Percentiles rank a stretch among this genome's conserved stretches.
phyloP scores from a whole-genome alignment of 92 coral and sea anemone genomes.

The Phymanthus crucifer region DNA sequence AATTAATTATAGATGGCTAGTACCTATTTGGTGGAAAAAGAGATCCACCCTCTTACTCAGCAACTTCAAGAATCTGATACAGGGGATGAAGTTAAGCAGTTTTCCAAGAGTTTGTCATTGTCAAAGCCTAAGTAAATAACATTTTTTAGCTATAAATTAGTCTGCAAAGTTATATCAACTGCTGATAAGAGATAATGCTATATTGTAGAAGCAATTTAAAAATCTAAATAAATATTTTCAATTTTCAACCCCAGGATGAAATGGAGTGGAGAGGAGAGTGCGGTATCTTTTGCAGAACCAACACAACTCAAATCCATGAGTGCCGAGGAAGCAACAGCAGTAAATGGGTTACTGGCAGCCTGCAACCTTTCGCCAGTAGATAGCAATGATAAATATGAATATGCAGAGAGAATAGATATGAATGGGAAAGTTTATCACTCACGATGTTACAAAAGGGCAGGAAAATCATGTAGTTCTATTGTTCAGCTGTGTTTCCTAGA shows the following conservation, averaged over 20 bases:
- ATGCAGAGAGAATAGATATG: constrained; percentile 24
- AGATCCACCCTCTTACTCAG: constrained; percentile 39
- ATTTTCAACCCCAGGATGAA: constrained; percentile 3
- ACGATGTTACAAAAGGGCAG: constrained; percentile 35
- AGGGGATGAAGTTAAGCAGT: constrained; percentile 31
- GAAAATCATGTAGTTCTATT: constrained; percentile 49
- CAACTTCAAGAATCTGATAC: constrained; percentile 29
- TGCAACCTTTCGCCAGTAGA: constrained; percentile 22
- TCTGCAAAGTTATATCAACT: no score
- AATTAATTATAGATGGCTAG: constrained; percentile 39
- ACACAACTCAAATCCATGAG: constrained; percentile 16
- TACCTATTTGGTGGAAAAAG: constrained; percentile 51
- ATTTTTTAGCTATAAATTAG: not conserved
- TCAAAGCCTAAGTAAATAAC: constrained; percentile 60
- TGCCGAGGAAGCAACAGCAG: constrained; percentile 36
- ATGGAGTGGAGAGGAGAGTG: constrained; percentile 34
- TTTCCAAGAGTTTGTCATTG: constrained; percentile 46
- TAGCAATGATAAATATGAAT: constrained; percentile 17
- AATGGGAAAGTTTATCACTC: constrained; percentile 37
- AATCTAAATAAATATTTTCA: not conserved
- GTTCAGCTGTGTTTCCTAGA: constrained; percentile 33
- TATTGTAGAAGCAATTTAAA: no score
- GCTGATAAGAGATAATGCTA: no score
- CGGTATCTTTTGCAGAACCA: constrained; percentile 31
- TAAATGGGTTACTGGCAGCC: constrained; percentile 19